A percentile compares a stretch with the other conserved stretches of the same genome.
These are phyloP conservation scores for Drosophila takahashii DNA, from an alignment of 1,140 invertebrate species.

Conservation along the genomic window DNA sequence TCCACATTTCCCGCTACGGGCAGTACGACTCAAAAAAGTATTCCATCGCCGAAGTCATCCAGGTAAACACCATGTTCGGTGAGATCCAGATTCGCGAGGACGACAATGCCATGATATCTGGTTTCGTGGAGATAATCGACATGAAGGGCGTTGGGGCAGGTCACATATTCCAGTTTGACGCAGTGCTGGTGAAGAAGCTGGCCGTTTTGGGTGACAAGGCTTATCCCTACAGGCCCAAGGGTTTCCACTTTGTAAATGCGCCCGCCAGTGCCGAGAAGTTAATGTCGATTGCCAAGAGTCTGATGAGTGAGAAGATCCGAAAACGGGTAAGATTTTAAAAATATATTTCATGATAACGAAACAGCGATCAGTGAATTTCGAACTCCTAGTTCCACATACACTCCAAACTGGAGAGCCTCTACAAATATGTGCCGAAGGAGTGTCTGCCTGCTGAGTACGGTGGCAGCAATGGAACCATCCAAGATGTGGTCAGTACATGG, in stretches of 20 bases:
- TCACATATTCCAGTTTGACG: constrained; percentile 86
- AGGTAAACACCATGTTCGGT: constrained; percentile 85
- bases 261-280: constrained; percentile 85
- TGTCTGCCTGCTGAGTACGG: constrained; percentile 87
- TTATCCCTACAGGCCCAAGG: constrained; percentile 86
- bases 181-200: constrained; percentile 86
- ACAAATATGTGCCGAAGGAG: constrained; percentile 85
- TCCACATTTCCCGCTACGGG: constrained; percentile 85
- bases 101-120: constrained; percentile 83
- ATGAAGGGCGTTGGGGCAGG: constrained; percentile 84
- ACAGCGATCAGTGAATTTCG: background rate
- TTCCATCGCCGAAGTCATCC: constrained; percentile 80
- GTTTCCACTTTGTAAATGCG: constrained; percentile 86
- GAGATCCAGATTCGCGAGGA: constrained; percentile 85
- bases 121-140: constrained; percentile 85
- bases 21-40: constrained; percentile 85
- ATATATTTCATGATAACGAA: too few relatives aligned
- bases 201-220: constrained; percentile 85
- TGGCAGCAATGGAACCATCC: constrained; percentile 85
- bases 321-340: constrained; percentile 84
- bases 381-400: constrained; percentile 86
- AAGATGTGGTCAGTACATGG: constrained; percentile 86
- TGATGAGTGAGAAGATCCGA: constrained; percentile 86
- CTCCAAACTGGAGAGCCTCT: constrained; percentile 84
- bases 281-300: constrained; percentile 85